Percentiles rank a stretch among this genome's conserved stretches.
phyloP scores from a whole-genome alignment of 2,888 invertebrate genomes.

The Molorchus minor region DNA sequence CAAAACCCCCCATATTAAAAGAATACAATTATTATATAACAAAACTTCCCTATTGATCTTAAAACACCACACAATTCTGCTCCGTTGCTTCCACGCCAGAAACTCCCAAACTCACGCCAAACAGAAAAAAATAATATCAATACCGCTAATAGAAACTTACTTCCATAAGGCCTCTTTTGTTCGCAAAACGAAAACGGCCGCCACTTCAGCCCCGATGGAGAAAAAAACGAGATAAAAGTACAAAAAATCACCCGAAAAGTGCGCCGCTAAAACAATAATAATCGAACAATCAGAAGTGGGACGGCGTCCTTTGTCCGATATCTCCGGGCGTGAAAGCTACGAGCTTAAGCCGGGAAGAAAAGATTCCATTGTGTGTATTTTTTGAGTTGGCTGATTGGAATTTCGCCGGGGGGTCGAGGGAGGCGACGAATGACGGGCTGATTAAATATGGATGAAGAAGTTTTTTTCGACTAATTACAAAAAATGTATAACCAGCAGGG shows the following conservation, averaged over 20 bases:
- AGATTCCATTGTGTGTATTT: conserved; percentile 3
- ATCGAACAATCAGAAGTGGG: conserved; percentile 12
- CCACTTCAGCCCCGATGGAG: conserved; percentile 12
- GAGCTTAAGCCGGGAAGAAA: background rate
- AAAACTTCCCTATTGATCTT: too few species aligned
- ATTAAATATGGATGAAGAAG: too few species aligned
- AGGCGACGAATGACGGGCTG: too few species aligned
- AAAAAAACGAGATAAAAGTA: conserved; percentile 13
- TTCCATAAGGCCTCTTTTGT: conserved; percentile 11
- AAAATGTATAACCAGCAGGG: too few species aligned
- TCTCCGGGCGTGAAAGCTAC: conserved; percentile 4
- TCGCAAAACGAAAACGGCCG: conserved; percentile 12
- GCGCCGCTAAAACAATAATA: conserved; percentile 15
- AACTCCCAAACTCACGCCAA: too few species aligned
- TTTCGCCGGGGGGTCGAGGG: background rate
- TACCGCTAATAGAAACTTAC: conserved; percentile 8
- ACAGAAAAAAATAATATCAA: conserved; percentile 20
- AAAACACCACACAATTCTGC: too few species aligned
- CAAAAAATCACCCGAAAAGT: conserved; percentile 9
- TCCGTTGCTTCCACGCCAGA: too few species aligned
- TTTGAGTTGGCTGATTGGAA: background rate
- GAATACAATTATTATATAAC: too few species aligned
- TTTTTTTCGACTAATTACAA: too few species aligned
- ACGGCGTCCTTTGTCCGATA: conserved; percentile 9
- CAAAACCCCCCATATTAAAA: too few species aligned